A percentile compares a stretch with the other conserved stretches of the same genome.
Conservation (phyloP, 1,140 invertebrate genomes). For the Bombus cullumanus region DNA sequence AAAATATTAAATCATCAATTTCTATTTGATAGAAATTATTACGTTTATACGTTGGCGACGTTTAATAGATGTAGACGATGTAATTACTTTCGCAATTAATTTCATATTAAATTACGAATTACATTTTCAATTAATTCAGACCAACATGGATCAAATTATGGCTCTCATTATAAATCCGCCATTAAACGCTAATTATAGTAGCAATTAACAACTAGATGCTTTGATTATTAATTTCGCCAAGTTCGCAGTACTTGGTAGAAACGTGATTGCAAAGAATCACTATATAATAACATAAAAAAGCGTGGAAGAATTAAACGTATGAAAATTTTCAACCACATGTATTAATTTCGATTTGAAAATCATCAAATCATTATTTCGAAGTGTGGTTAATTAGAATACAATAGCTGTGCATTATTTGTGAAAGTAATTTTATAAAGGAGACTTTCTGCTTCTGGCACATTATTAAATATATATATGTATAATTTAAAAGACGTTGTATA, state of each 20-base stretch:
- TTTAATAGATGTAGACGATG: background rate
- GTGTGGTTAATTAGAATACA: background rate
- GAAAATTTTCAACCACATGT: too few relatives aligned
- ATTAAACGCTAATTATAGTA: conserved; percentile 13
- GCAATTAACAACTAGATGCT: conserved; percentile 20
- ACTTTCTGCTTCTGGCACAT: too few relatives aligned
- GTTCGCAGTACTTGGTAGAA: background rate
- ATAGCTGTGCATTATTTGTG: background rate
- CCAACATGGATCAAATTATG: background rate
- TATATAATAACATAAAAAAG: background rate
- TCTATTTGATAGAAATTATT: conserved; percentile 19
- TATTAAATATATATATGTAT: too few relatives aligned
- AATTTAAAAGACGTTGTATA: background rate
- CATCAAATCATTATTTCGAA: background rate
- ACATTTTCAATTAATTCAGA: conserved; percentile 40
- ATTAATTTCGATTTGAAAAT: background rate
- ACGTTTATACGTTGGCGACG: background rate
- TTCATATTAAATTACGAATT: conserved; percentile 41
- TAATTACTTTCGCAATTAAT: conserved; percentile 40
- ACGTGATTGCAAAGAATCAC: background rate
- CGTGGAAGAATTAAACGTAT: background rate
- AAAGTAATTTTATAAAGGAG: background rate
- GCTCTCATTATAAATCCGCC: background rate
- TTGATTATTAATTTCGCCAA: conserved; percentile 51
- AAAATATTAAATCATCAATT: conserved; percentile 35